Percentiles rank a stretch among this genome's conserved stretches.
Conservation (phyloP, 2,113 vertebrate genomes). For the Acrocephalus arundinaceus region DNA sequence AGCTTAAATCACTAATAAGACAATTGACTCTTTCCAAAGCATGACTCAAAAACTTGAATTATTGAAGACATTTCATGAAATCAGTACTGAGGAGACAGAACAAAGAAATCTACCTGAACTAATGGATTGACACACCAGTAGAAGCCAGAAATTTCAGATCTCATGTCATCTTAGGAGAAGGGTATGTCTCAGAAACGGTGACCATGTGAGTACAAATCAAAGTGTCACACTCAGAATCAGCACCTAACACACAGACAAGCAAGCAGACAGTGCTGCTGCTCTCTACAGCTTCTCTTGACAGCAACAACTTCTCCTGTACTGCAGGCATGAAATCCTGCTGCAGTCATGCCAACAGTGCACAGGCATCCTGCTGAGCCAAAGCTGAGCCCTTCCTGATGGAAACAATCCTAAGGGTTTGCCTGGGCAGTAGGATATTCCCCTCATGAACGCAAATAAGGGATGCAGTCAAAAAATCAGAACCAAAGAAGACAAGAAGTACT, state of each 20-base stretch:
- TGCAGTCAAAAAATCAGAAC: neutral
- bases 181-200: neutral
- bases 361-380: neutral
- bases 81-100: neutral
- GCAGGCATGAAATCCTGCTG: neutral
- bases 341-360: neutral
- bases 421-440: neutral
- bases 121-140: neutral
- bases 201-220: neutral
- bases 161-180: neutral
- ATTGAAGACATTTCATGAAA: neutral
- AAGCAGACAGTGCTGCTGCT: neutral
- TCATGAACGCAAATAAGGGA: neutral
- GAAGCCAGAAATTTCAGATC: neutral
- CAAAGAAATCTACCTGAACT: neutral
- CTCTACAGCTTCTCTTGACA: neutral
- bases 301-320: rapidly evolving
- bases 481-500: neutral
- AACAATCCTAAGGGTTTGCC: neutral
- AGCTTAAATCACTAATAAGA: neutral
- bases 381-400: neutral
- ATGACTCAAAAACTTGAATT: neutral
- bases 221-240: neutral
- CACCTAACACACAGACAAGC: neutral
- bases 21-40: neutral